A percentile compares a stretch with the other conserved stretches of the same genome.
phyloP scores from a whole-genome alignment of 1,140 invertebrate species.

The Drosophila pseudoobscura region DNA sequence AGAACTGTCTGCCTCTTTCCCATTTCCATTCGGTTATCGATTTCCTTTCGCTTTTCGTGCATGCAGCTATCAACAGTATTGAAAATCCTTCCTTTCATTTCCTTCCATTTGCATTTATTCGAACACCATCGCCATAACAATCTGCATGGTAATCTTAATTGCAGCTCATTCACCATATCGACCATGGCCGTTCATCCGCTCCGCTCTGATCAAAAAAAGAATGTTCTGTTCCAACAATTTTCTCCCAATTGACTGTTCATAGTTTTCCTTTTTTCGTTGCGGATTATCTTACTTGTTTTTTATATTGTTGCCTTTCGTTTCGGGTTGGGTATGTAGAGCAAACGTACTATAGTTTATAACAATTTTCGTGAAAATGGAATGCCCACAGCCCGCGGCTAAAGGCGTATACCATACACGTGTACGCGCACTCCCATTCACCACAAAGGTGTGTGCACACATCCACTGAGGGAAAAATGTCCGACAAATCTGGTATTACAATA shows the following conservation, averaged over 20 bases:
- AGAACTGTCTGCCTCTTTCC: too few species aligned
- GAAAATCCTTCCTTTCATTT: not conserved
- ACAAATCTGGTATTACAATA: too few species aligned
- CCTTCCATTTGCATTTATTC: not conserved
- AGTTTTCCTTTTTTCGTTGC: constrained; percentile 12
- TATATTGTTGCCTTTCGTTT: constrained; percentile 32
- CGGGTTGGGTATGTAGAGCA: constrained; percentile 38
- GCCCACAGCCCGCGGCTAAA: constrained; percentile 54
- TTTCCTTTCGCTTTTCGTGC: too few species aligned
- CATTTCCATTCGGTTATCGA: too few species aligned
- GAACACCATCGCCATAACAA: not conserved
- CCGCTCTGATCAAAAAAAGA: constrained; percentile 7
- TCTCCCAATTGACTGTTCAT: constrained; percentile 36
- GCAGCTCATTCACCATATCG: constrained; percentile 19
- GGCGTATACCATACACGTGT: constrained; percentile 14
- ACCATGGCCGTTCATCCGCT: constrained; percentile 14
- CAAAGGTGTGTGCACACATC: not conserved
- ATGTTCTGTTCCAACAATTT: constrained; percentile 15
- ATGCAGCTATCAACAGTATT: too few species aligned
- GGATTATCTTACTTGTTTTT: constrained; percentile 27
- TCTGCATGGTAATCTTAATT: constrained; percentile 23
- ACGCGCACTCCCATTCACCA: constrained; percentile 1
- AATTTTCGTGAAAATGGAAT: constrained; percentile 72
- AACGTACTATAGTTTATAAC: constrained; percentile 59
- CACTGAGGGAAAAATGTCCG: too few species aligned